phyloP scores from a whole-genome alignment of 2,888 invertebrate species.

The Drosophila subquinaria region DNA sequence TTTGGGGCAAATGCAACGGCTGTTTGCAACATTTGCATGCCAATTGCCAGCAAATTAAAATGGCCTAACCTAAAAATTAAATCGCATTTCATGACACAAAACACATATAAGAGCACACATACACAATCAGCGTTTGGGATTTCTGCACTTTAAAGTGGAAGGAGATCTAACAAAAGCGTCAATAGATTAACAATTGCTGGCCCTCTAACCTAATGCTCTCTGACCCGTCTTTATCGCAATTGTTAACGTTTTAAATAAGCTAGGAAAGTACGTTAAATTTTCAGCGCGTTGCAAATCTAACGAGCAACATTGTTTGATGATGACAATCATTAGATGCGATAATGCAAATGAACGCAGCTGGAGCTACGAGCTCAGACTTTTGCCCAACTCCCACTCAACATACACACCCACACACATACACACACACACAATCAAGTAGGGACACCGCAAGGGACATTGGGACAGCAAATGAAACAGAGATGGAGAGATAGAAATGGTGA shows the following conservation, averaged over 20 bases:
- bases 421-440: background rate
- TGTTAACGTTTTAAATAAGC: conserved; percentile 43
- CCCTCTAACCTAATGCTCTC: background rate
- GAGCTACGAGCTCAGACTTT: conserved; percentile 21
- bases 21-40: conserved; percentile 48
- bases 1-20: conserved; percentile 36
- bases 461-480: conserved; percentile 2
- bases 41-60: conserved; percentile 58
- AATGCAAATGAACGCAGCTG: conserved; percentile 78
- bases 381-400: background rate
- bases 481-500: background rate
- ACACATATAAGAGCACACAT: conserved; percentile 2
- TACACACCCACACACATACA: background rate
- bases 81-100: conserved; percentile 56
- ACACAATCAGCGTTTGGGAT: conserved; percentile 10
- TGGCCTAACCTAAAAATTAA: conserved; percentile 55
- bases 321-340: conserved; percentile 82
- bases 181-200: conserved; percentile 37
- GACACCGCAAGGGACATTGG: conserved; percentile 11
- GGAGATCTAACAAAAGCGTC: conserved; percentile 30
- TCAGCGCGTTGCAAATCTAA: conserved; percentile 63
- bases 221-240: conserved; percentile 3
- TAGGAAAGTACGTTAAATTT: conserved; percentile 50
- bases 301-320: conserved; percentile 81
- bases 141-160: conserved; percentile 9